A percentile compares a stretch with the other conserved stretches of the same genome.
phyloP scores from a whole-genome alignment of 2,888 invertebrate genomes.

The Cephonodes hylas region DNA sequence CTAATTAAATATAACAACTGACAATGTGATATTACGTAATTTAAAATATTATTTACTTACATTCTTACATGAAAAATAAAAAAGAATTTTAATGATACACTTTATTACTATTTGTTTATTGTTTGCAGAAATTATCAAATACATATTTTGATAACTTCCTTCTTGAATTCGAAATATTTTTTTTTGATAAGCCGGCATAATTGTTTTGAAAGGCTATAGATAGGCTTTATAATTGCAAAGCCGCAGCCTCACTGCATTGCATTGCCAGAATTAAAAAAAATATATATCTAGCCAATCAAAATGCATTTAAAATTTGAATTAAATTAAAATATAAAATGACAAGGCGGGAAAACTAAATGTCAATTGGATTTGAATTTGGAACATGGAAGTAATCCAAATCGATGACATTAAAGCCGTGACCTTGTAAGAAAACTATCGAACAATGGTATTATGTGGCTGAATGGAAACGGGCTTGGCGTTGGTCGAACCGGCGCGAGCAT shows the following conservation, averaged over 20 bases:
- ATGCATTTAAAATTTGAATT: background rate
- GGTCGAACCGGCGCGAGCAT: background rate
- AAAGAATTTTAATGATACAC: background rate
- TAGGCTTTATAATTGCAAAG: too few relatives aligned
- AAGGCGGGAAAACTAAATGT: too few relatives aligned
- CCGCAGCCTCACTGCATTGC: too few relatives aligned
- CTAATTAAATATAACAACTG: too few relatives aligned
- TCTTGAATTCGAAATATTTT: background rate
- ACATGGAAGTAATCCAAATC: background rate
- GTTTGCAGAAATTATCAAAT: background rate
- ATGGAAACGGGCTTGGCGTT: background rate
- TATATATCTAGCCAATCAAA: background rate
- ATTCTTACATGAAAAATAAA: background rate
- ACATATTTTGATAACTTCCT: background rate
- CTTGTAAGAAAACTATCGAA: constrained; percentile 25
- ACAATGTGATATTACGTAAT: background rate
- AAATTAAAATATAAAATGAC: background rate
- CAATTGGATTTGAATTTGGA: too few relatives aligned
- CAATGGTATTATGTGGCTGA: constrained; percentile 19
- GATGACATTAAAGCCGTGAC: constrained; percentile 15
- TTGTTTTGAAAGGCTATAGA: too few relatives aligned
- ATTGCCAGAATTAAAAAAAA: background rate
- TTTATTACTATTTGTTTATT: background rate
- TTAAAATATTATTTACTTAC: background rate
- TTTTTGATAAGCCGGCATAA: background rate